Evolutionary conservation across 2,113 vertebrate genomes (phyloP).

Genomic region (Scolopax mira): DNA sequence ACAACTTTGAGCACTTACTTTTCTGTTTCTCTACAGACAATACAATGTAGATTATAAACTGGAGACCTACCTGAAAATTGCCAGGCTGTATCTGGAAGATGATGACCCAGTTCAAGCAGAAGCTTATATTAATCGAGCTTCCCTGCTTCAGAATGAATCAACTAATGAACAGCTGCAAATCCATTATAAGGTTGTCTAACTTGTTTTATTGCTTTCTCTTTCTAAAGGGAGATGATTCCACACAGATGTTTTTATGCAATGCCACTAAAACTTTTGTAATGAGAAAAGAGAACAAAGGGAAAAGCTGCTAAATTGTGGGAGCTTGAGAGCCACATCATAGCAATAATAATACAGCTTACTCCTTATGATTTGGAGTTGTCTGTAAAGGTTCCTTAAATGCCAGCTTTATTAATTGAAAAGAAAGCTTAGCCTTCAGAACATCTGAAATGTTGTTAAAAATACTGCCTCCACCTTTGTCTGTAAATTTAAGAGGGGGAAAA

Average conservation of each 20-base stretch:
- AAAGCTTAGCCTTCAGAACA: neutral
- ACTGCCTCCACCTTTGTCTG: neutral
- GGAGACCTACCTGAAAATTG: constrained; percentile 98
- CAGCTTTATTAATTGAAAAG: neutral
- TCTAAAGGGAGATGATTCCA: neutral
- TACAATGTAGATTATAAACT: constrained; percentile 98
- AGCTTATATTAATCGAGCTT: constrained; percentile 97
- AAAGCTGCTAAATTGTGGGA: neutral
- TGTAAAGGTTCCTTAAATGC: neutral
- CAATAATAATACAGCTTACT: neutral
- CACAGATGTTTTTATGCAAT: neutral
- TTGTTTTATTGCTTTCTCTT: neutral
- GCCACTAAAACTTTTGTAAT: neutral
- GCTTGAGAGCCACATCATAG: neutral
- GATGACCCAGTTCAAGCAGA: constrained; percentile 98
- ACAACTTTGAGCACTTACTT: neutral
- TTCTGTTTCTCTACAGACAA: constrained; percentile 77
- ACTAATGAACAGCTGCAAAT: constrained; percentile 98
- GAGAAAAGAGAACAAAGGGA: neutral
- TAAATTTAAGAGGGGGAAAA: neutral
- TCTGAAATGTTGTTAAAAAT: neutral
- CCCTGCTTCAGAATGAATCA: constrained; percentile 96
- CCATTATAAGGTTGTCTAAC: constrained; percentile 89
- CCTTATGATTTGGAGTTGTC: neutral
- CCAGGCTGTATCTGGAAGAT: constrained; percentile 94